phyloP scores from a whole-genome alignment of 2,113 vertebrate species.

The Petaurus breviceps region DNA sequence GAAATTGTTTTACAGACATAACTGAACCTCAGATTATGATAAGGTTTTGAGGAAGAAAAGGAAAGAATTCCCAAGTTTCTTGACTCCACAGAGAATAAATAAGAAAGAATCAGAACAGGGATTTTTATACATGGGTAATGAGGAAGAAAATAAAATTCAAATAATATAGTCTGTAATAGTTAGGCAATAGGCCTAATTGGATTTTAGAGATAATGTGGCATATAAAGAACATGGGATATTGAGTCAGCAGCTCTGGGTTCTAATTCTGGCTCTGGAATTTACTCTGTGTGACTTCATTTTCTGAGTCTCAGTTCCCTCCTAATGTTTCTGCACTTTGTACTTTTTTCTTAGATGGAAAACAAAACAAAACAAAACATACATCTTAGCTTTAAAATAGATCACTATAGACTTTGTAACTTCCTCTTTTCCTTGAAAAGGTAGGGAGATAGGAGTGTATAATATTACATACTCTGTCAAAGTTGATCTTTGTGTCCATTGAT shows the following conservation, averaged over 20 bases:
- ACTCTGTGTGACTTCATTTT: neutral
- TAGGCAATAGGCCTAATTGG: neutral
- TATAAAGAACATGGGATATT: neutral
- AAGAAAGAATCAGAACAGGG: neutral
- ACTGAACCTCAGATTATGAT: neutral
- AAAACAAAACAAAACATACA: neutral
- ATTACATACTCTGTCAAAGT: neutral
- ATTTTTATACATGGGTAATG: neutral
- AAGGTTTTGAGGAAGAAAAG: neutral
- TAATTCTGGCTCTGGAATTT: neutral
- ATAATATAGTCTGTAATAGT: neutral
- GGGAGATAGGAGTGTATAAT: neutral
- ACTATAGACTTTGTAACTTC: neutral
- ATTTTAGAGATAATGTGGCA: neutral
- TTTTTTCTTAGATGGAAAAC: neutral
- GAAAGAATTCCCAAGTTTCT: neutral
- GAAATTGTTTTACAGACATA: neutral
- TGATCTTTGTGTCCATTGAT: neutral
- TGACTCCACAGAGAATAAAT: neutral
- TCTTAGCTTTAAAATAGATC: neutral
- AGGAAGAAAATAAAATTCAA: neutral
- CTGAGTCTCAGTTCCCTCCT: neutral
- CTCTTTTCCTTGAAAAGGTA: neutral
- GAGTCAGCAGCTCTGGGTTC: neutral
- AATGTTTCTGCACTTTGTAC: neutral